These are phyloP conservation scores for Mus musculus DNA, from an alignment of 2,113 vertebrate species.

Conservation along the genomic window GRCm39 chr16:88383001-88383500, in stretches of 20 bases:
- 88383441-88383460: background rate
- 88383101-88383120: slow-evolving; percentile 19
- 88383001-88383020: rapidly evolving
- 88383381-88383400: background rate
- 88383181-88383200: background rate
- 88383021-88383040: background rate
- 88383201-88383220: background rate
- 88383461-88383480: background rate
- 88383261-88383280: background rate
- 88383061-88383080: background rate
- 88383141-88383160: background rate
- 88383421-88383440: background rate
- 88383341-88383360: background rate
- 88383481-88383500: background rate
- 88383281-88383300: background rate
- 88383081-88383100: background rate
- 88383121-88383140: background rate
- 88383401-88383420: background rate
- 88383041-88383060: background rate
- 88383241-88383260: background rate
- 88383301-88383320: background rate
- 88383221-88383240: slow-evolving; percentile 9
- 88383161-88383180: background rate
- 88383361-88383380: background rate
- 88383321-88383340: background rate